Base-by-base conservation (phyloP, 2,888 invertebrate species). In the Pammene fasciana region DNA sequence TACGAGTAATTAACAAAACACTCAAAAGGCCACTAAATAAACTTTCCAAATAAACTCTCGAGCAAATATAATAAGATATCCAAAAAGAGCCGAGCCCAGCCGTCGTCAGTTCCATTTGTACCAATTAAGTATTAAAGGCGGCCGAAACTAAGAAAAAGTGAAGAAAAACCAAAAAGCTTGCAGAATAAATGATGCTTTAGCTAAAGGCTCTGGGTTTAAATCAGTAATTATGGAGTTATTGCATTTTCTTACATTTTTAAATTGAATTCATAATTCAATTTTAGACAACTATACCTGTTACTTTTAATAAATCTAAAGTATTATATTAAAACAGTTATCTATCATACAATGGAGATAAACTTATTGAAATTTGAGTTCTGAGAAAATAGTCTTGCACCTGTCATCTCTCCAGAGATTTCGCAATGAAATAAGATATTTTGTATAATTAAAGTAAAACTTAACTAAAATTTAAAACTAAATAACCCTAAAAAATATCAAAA, bases 121-220 rank as follows among this genome's bases (percentile, higher is more conserved):
- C 13, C 34, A 13, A 66, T 66, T 57, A 50, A 50, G 48, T 66
- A 66, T 52, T 54, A 36, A 54, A 36, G 34, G 36, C n/a, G n/a
- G 5, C 34, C 34, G 54, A n/a, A 34, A 36, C 34, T n/a, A 13
- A 34, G 54, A 54, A 54, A 54, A n/a, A 13, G n/a, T n/a, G n/a
- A n/a, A n/a, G n/a, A n/a, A n/a, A n/a, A n/a, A n/a, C n/a, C 0
- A 26, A 34, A 36, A 54, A 34, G 6, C 46, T 38, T 10, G 13
- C 13, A 38, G 7, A 45, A 46, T 7, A 46, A 14, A 46, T 14
- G 8, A 5, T 8, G n/a, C 46, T n/a, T 5, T 45, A 10, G 10
- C 45, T 10, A 45, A 45, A 13, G 45, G 2, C 4, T 26, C 26
- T 26, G 4, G n/a, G n/a, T n/a, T 26, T 26, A 3, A 26, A 26